A percentile compares a stretch with the other conserved stretches of the same genome.
Conservation (phyloP, 2,888 invertebrate species). For the Oscheius sp. region DNA sequence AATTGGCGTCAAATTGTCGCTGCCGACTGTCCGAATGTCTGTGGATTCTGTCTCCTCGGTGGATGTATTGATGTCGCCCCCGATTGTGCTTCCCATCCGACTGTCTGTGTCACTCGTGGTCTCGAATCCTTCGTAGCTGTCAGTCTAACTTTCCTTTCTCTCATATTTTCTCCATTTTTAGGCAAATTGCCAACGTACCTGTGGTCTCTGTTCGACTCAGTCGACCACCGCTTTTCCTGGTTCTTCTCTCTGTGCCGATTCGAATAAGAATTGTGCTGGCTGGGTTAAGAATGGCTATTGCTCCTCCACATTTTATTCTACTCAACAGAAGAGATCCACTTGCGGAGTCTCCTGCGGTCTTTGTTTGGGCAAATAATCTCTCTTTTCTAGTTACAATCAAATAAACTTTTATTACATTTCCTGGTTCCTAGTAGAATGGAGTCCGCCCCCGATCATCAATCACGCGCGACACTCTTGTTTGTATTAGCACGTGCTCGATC, state of each 20-base stretch:
- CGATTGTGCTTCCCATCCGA: slow-evolving; percentile 13
- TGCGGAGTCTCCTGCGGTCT: slow-evolving; percentile 8
- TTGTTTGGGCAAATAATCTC: neutral
- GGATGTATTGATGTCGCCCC: slow-evolving; percentile 24
- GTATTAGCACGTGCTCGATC: neutral
- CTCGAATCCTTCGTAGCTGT: slow-evolving; percentile 25
- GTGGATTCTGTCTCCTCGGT: slow-evolving; percentile 16
- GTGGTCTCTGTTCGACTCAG: slow-evolving; percentile 15
- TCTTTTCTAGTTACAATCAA: neutral
- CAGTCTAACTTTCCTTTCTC: neutral
- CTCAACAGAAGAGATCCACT: neutral
- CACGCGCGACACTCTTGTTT: neutral
- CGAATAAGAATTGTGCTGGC: neutral
- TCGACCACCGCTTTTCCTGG: neutral
- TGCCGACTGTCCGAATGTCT: slow-evolving; percentile 9
- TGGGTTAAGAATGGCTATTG: slow-evolving; percentile 23
- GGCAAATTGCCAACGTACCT: slow-evolving; percentile 25
- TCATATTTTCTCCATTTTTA: neutral
- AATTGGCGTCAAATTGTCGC: slow-evolving; percentile 10
- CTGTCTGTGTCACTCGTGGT: slow-evolving; percentile 21
- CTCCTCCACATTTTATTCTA: neutral
- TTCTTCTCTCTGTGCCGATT: neutral
- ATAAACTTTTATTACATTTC: neutral
- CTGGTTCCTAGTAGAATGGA: neutral
- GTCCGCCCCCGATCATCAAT: neutral